A percentile compares a stretch with the other conserved stretches of the same genome.
Evolutionary conservation across 2,113 vertebrate species (phyloP).

Genomic region (Alaudala cheleensis): DNA sequence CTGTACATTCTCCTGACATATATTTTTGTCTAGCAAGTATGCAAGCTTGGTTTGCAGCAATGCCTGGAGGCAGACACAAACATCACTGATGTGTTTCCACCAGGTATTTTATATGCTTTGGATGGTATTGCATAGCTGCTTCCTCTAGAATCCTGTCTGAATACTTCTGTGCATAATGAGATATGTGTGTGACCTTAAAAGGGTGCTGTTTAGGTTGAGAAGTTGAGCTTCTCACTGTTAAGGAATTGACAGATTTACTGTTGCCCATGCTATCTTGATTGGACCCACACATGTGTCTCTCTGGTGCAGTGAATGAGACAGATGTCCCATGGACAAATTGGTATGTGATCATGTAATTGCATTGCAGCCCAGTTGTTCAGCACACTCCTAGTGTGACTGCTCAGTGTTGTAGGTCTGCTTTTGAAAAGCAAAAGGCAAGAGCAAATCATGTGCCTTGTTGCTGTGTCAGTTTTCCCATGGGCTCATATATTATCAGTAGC

Average conservation of each 20-base stretch:
- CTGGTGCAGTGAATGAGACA: background rate
- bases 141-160: background rate
- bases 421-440: background rate
- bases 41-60: background rate
- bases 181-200: background rate
- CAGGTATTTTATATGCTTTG: background rate
- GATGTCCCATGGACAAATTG: background rate
- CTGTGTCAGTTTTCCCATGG: background rate
- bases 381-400: background rate
- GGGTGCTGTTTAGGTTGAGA: slow-evolving; percentile 30
- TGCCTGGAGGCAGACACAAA: background rate
- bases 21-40: background rate
- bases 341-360: background rate
- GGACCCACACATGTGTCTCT: background rate
- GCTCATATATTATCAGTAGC: background rate
- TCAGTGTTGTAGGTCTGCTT: background rate
- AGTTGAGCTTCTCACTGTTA: background rate
- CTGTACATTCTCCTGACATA: background rate
- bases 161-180: background rate
- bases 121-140: background rate
- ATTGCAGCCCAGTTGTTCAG: background rate
- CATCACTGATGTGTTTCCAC: background rate
- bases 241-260: slow-evolving; percentile 38
- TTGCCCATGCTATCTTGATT: background rate
- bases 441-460: background rate